Evolutionary conservation across 1,140 invertebrate species (phyloP), one percentile per base, ranked within the genome.

Genomic region (Oedothorax gibbosus): DNA sequence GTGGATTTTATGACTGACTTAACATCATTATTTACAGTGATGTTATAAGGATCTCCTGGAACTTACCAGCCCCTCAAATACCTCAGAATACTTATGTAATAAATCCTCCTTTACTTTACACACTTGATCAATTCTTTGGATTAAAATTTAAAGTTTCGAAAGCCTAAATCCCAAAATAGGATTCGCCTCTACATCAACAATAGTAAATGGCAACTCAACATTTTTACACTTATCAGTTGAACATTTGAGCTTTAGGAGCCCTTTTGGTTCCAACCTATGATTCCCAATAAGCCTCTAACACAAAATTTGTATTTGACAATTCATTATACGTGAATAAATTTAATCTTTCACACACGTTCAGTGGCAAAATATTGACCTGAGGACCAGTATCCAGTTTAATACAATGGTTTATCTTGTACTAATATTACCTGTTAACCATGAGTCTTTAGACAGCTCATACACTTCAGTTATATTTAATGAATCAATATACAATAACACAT

Each of bases 371-470:
- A 64, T 82, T 82, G 9, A 35, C 56, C 57, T 71, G 54, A 20
- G 80, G 51, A 49, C 66, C 66, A 56, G 4, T 71, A 72, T 72
- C 80, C 14, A 83, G 51, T 21, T 83, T 83, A 72, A 72, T 54
- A 21, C 18, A 72, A 20, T 0, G 15, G 6, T 15, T 64, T 72
- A 83, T n/a, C 53, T 6, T 71, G 7, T 6, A 75, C 12, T 10
- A 6, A 35, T 6, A 77, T 10, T 8, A 51, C 20, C 20, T 75
- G 10, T n/a, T 10, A 51, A 53, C 10, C 72, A 10, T 20, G 10
- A 12, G 9, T 50, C 15, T 71, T 12, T 35, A 21, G 10, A 50
- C 15, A 21, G 11, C 68, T 7, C 11, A 7, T 11, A 49, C 18
- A 11, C 9, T 11, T 12, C 49, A 71, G 10, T 18, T 11, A 12